Evolutionary conservation across 2,797 vertebrate genomes (phyloP).

Genomic region (Typhlichthys eigenmanni): DNA sequence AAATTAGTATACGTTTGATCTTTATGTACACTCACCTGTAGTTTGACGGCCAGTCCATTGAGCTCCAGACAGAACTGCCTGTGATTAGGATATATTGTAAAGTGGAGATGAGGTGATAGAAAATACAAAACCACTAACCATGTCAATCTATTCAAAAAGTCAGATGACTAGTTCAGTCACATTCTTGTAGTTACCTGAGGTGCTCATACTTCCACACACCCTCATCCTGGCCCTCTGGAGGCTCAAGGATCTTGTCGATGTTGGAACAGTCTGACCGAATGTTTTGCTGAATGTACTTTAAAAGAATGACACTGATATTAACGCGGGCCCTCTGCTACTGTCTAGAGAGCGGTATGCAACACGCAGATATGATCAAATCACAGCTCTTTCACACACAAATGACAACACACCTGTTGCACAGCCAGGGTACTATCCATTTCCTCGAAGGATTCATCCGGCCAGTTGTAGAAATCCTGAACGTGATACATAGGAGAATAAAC

Average conservation of each 20-base stretch:
- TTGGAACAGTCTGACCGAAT: slow-evolving; percentile 96
- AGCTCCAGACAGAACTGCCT: slow-evolving; percentile 99
- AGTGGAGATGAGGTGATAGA: slow-evolving; percentile 3
- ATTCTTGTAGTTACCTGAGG: slow-evolving; percentile 81
- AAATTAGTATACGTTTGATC: not conserved
- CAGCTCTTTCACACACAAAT: not conserved
- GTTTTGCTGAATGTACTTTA: slow-evolving; percentile 97
- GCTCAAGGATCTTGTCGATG: slow-evolving; percentile 98
- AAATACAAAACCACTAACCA: not conserved
- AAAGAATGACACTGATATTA: slow-evolving; percentile 26
- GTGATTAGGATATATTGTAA: slow-evolving; percentile 38
- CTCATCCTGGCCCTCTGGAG: slow-evolving; percentile 97
- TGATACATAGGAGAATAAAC: slow-evolving; percentile 2
- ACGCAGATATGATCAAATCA: not conserved
- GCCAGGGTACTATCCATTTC: slow-evolving; percentile 99
- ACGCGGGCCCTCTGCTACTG: not conserved
- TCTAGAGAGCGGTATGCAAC: no score
- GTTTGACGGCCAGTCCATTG: slow-evolving; percentile 97
- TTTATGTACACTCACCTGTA: slow-evolving; percentile 84
- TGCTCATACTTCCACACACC: slow-evolving; percentile 99
- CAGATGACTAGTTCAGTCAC: not conserved
- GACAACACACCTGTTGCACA: slow-evolving; percentile 89
- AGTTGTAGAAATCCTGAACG: slow-evolving; percentile 95
- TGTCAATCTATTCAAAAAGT: not conserved
- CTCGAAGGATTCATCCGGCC: slow-evolving; percentile 99